Evolutionary conservation across 2,113 vertebrate genomes (phyloP), one percentile per base, ranked within the genome.

Genomic region (Struthidea cinerea): DNA sequence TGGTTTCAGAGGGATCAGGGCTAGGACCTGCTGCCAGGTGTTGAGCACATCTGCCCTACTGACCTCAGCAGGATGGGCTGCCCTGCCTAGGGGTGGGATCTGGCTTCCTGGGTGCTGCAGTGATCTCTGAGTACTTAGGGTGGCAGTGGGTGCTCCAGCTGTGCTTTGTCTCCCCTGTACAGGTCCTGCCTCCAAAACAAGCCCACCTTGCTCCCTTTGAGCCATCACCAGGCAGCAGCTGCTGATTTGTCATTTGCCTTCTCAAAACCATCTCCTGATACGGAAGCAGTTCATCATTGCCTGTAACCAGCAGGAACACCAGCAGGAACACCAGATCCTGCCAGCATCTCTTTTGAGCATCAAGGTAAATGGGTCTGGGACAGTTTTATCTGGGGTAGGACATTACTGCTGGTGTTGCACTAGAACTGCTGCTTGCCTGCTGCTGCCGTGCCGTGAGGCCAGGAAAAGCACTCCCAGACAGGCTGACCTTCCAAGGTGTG

Each of bases 401-500:
- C 69, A 23, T 52, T 4, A 1, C 50, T 28, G 12, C 15, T 23
- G 37, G 24, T 14, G 26, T 42, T 47, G 16, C 37, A 44, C 41
- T 24, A 27, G 32, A 37, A n/a, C 49, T 87, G 30, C 55, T 6
- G 15, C 41, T 52, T 9, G 3, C 42, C 70, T 30, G 13, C 44
- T 79, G 27, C 60, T 2, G 3, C 46, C 0, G 0, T 67, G 80
- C 56, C 0, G 0, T 6, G 42, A n/a, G 41, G 46, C 59, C 35
- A 49, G 47, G 39, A 64, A 47, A 71, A 85, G 56, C 52, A 16
- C 10, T 59, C 19, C 23, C 14, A 59, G 35, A 21, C 20, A 74
- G 49, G 13, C 37, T 18, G 6, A 13, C 17, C 67, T 91, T 71
- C 63, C 47, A 21, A 52, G 17, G 8, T 78, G 4, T 23, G 10